Conservation (phyloP, 2,888 invertebrate species). For the Cecidostiba fungosa region DNA sequence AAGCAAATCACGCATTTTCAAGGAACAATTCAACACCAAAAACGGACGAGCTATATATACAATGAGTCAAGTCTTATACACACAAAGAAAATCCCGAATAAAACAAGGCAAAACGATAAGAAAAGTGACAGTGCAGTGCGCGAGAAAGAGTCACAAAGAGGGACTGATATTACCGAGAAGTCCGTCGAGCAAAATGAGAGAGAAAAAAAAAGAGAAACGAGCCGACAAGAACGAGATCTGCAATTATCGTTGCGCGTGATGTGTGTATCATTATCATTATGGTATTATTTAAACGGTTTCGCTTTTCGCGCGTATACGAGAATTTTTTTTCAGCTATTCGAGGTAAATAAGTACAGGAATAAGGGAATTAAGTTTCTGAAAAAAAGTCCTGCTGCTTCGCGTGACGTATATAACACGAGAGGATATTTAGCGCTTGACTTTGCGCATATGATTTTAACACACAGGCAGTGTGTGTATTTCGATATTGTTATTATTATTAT, state of each 20-base stretch:
- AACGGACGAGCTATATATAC: not conserved
- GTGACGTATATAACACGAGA: not conserved
- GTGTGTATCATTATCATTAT: not conserved
- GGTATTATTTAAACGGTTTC: conserved; percentile 19
- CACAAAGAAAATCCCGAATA: conserved; percentile 8
- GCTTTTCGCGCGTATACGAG: conserved; percentile 4
- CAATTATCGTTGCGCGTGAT: conserved; percentile 11
- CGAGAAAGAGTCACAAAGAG: conserved; percentile 9
- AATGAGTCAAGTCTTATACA: not conserved
- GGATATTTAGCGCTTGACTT: not conserved
- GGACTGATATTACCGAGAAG: conserved; percentile 3
- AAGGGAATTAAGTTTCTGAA: not conserved
- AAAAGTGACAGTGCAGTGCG: not conserved
- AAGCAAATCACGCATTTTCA: too few relatives aligned
- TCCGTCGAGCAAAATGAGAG: not conserved
- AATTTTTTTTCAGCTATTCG: not conserved
- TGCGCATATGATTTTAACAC: not conserved
- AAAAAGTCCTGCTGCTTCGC: not conserved
- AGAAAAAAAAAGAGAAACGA: not conserved
- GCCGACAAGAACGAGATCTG: conserved; percentile 36
- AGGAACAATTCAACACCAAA: not conserved
- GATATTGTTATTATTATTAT: not conserved
- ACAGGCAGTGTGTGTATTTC: not conserved
- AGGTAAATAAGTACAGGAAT: not conserved
- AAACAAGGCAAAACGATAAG: not conserved